Evolutionary conservation across 2,888 invertebrate species (phyloP).

Genomic region (Cyclophora punctaria): DNA sequence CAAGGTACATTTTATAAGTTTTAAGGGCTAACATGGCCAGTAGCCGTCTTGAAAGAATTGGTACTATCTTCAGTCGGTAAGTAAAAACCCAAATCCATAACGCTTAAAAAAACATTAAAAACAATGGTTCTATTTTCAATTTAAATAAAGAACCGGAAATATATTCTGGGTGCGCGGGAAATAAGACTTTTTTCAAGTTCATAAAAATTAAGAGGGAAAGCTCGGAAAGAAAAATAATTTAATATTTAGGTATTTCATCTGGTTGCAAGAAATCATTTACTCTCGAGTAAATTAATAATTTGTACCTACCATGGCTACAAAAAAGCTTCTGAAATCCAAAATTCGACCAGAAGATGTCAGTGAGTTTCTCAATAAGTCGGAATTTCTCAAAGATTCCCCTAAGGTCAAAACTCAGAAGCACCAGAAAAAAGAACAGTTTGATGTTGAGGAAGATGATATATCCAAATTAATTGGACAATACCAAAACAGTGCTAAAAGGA

Average conservation of each 20-base stretch:
- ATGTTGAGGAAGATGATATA: conserved; percentile 38
- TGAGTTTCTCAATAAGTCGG: conserved; percentile 42
- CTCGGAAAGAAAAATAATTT: not conserved
- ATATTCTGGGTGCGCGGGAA: not conserved
- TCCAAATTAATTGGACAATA: conserved; percentile 36
- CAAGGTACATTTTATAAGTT: too few relatives aligned
- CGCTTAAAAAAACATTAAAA: not conserved
- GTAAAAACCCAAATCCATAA: conserved; percentile 6
- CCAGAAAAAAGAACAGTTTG: conserved; percentile 24
- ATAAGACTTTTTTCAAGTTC: not conserved
- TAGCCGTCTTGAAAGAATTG: conserved; percentile 82
- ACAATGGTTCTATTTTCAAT: not conserved
- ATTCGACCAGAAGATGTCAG: conserved; percentile 39
- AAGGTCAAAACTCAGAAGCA: conserved; percentile 39
- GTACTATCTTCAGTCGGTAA: conserved; percentile 82
- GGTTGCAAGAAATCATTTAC: too few relatives aligned
- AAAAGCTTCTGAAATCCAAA: conserved; percentile 41
- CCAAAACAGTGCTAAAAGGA: conserved; percentile 39
- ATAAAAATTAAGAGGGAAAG: not conserved
- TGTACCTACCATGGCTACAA: conserved; percentile 33
- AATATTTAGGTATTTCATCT: too few relatives aligned
- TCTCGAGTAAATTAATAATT: too few relatives aligned
- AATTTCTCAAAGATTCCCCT: conserved; percentile 41
- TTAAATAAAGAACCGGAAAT: not conserved
- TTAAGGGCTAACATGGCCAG: conserved; percentile 70